A percentile compares a stretch with the other conserved stretches of the same genome.
phyloP scores from a whole-genome alignment of 2,113 vertebrate genomes.

The Dolichallabes microphthalmus region DNA sequence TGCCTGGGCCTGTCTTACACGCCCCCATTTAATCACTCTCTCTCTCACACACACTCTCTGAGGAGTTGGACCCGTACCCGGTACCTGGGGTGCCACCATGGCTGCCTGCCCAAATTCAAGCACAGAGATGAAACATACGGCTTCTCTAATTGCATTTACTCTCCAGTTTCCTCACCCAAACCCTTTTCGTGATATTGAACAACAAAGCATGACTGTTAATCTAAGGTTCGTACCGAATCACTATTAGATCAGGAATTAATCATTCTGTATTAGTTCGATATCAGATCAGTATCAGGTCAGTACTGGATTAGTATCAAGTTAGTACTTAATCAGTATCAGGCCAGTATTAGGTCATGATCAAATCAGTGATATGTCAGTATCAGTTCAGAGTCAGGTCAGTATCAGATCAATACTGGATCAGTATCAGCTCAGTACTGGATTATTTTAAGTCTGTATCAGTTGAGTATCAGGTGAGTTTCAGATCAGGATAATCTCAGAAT shows the following conservation, averaged over 20 bases:
- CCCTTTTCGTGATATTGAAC: neutral
- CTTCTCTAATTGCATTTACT: constrained; percentile 16
- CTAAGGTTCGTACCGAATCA: neutral
- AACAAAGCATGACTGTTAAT: neutral
- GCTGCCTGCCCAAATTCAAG: neutral
- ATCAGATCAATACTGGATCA: neutral
- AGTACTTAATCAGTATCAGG: neutral
- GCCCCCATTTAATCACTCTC: constrained; percentile 28
- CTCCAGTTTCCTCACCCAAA: constrained; percentile 2
- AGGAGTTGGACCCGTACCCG: neutral
- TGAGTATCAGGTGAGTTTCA: neutral
- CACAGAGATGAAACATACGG: neutral
- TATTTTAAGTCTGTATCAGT: neutral
- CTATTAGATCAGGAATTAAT: neutral
- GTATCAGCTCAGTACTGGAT: neutral
- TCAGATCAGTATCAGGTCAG: neutral
- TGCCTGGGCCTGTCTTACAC: constrained; percentile 36
- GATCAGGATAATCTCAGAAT: neutral
- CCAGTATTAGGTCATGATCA: neutral
- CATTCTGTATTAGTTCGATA: neutral
- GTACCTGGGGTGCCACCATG: constrained; percentile 8
- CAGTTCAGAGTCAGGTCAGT: too few species aligned
- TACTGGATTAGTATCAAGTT: neutral
- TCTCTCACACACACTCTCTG: neutral
- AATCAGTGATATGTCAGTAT: too few species aligned